Evolutionary conservation across 2,888 invertebrate species (phyloP).

Genomic region (Myathropa florea): DNA sequence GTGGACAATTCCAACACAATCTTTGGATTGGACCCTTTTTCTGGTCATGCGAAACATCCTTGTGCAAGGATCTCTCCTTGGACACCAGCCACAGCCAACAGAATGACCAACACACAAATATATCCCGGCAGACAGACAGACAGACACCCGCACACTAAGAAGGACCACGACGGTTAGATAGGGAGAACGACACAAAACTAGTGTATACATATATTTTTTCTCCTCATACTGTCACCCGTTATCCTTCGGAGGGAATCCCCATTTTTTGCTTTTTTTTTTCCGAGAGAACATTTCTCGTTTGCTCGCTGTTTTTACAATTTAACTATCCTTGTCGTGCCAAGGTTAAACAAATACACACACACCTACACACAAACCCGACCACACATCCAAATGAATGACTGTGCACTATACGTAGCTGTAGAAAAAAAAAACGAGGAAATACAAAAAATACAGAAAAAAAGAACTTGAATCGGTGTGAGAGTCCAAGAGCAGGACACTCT

Average conservation of each 20-base stretch:
- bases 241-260: conserved; percentile 17
- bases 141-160: conserved; percentile 37
- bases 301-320: background rate
- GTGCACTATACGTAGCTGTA: background rate
- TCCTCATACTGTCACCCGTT: conserved; percentile 4
- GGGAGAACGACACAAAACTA: conserved; percentile 47
- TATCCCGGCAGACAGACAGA: background rate
- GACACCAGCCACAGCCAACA: background rate
- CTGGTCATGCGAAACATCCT: conserved; percentile 68
- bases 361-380: background rate
- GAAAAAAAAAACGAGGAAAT: background rate
- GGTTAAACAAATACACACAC: background rate
- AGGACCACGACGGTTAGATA: conserved; percentile 34
- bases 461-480: background rate
- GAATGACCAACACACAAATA: background rate
- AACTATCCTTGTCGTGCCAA: conserved; percentile 4
- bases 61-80: conserved; percentile 45
- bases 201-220: conserved; percentile 28
- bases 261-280: background rate
- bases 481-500: conserved; percentile 33
- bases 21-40: conserved; percentile 63
- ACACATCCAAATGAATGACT: background rate
- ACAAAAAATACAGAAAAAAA: background rate
- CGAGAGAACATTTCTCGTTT: conserved; percentile 7
- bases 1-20: conserved; percentile 49